phyloP scores from a whole-genome alignment of 2,888 invertebrate genomes.

The Diaprepes abbreviatus region DNA sequence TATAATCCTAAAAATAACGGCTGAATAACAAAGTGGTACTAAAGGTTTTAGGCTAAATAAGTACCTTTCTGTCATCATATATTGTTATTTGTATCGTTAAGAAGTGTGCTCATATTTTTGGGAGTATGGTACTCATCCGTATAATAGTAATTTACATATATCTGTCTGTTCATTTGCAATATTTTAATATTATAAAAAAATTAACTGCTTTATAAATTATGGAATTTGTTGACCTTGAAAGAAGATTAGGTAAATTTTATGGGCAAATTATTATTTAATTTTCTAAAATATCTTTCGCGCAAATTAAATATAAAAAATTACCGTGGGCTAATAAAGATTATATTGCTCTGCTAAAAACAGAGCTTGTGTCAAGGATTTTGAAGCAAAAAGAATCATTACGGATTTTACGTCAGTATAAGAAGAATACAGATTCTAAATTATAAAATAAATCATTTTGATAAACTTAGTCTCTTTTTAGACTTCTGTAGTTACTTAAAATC shows the following conservation, averaged over 20 bases:
- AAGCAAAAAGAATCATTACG: no score
- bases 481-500: no score
- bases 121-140: slow-evolving; percentile 29
- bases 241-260: background rate
- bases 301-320: no score
- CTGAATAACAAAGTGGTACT: slow-evolving; percentile 48
- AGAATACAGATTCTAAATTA: no score
- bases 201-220: slow-evolving; percentile 2
- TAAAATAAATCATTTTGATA: no score
- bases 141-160: slow-evolving; percentile 37
- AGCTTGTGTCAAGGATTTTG: background rate
- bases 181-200: slow-evolving; percentile 30
- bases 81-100: slow-evolving; percentile 47
- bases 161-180: slow-evolving; percentile 28
- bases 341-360: background rate
- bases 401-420: no score
- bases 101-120: slow-evolving; percentile 28
- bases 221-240: background rate
- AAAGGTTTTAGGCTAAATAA: slow-evolving; percentile 47
- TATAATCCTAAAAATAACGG: slow-evolving; percentile 49
- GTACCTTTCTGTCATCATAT: slow-evolving; percentile 48
- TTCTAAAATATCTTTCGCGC: background rate
- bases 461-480: no score
- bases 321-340: background rate
- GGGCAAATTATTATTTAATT: background rate